phyloP scores from a whole-genome alignment of 1,140 invertebrate species.

The Hyles vespertilio region DNA sequence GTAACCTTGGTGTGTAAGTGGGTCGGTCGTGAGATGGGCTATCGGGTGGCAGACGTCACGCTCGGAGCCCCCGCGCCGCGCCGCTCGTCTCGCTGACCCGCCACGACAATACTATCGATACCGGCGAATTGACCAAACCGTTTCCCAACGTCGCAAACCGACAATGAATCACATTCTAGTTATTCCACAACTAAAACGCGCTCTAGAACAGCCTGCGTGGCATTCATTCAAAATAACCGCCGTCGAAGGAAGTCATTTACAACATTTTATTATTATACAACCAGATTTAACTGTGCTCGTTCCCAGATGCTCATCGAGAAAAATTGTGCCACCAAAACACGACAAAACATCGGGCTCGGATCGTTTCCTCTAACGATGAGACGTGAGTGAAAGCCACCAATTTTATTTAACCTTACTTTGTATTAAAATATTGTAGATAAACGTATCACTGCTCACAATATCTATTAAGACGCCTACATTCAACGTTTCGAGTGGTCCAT shows the following conservation, averaged over 20 bases:
- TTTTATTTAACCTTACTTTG: slow-evolving; percentile 36
- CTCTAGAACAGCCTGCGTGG: no score
- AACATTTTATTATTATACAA: no score
- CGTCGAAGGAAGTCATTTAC: no score
- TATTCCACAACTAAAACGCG: no score
- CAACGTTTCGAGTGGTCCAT: neutral
- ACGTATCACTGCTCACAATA: slow-evolving; percentile 19
- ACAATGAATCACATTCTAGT: no score
- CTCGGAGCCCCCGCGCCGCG: slow-evolving; percentile 42
- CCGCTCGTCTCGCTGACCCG: slow-evolving; percentile 22
- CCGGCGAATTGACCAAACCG: neutral
- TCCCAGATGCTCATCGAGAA: no score
- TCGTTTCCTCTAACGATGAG: slow-evolving; percentile 48
- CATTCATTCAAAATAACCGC: no score
- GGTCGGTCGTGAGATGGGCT: slow-evolving; percentile 70
- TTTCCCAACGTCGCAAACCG: no score
- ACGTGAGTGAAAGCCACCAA: slow-evolving; percentile 61
- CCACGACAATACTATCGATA: slow-evolving; percentile 3
- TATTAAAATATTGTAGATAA: slow-evolving; percentile 48
- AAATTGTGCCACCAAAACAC: slow-evolving; percentile 9
- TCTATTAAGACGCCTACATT: slow-evolving; percentile 17
- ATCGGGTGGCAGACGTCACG: slow-evolving; percentile 71
- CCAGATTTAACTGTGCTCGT: no score
- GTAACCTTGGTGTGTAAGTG: slow-evolving; percentile 68
- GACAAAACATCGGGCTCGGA: slow-evolving; percentile 36